Base-by-base conservation (phyloP, 2,888 invertebrate species). In the Malthinus seriepunctatus region DNA sequence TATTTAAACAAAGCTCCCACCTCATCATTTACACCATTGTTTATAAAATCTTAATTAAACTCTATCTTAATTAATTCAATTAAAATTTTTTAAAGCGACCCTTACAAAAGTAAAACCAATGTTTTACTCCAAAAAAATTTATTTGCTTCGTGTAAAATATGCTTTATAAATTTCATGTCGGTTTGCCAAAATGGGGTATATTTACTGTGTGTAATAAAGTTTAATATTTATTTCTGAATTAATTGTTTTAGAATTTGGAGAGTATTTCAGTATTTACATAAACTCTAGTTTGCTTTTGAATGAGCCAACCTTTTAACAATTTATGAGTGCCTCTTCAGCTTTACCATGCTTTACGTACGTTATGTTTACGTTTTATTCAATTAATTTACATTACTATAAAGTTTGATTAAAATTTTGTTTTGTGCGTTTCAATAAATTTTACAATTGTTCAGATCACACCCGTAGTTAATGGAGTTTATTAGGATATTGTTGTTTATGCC, bases 171-270 rank as follows among this genome's bases (percentile, higher is more conserved):
- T 23, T 23, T 23, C 23, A 3, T 23, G 23, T 23, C 5, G 5
- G 23, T 23, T 23, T 23, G 23, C 23, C 23, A 23, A 5, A 23
- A 23, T n/a, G n/a, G 23, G 2, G 23, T 23, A 5, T 23, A 23
- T 23, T 23, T 23, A 23, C 23, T 23, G 23, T 23, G 23, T 23
- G 23, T 23, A 23, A 14, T 14, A 8, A 39, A 42, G 39, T 14
- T 42, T 42, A 42, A 14, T 42, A 23, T 42, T 42, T 42, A 42
- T 42, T 42, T 42, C 15, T 42, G 39, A 42, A 42, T 42, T 42
- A 42, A 42, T 42, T 42, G 39, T 42, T 42, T 42, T 23, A 42
- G 39, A 42, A 42, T 42, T 9, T 23, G 11, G 23, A 14, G 39
- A 42, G 12, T 42, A 42, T 42, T 42, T 42, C 23, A 15, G 39